Conservation (phyloP, 2,113 vertebrate genomes). For the Varanus salvator region DNA sequence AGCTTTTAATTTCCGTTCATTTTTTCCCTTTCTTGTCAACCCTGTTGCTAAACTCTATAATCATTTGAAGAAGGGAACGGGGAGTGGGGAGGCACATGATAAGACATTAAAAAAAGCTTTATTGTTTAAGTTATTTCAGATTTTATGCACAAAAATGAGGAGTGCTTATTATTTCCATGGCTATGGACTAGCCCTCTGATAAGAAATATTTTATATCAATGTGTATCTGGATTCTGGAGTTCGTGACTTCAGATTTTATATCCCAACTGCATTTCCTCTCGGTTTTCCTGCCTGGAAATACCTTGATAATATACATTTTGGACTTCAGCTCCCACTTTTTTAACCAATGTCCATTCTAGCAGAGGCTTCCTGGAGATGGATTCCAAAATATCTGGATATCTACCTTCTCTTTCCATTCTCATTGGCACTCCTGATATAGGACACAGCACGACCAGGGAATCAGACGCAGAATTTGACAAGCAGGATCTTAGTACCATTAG, state of each 20-base stretch:
- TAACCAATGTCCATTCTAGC: not conserved
- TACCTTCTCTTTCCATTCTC: not conserved
- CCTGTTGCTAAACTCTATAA: conserved; percentile 73
- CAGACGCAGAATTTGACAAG: not conserved
- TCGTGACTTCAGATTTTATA: not conserved
- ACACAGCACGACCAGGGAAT: not conserved
- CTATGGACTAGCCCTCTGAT: not conserved
- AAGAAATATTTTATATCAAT: not conserved
- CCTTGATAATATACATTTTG: not conserved
- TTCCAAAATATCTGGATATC: not conserved
- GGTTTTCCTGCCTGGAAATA: not conserved
- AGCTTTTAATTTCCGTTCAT: conserved; percentile 77
- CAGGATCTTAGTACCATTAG: no score
- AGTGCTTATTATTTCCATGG: conserved; percentile 17
- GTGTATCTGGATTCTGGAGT: not conserved
- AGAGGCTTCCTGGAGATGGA: not conserved
- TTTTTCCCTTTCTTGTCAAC: conserved; percentile 47
- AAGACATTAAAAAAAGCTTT: conserved; percentile 35
- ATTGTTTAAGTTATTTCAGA: conserved; percentile 59
- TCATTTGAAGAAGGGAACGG: conserved; percentile 48
- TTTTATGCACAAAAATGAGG: not conserved
- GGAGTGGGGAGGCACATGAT: not conserved
- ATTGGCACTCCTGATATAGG: no score
- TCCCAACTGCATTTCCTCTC: not conserved
- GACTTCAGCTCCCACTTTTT: not conserved